Base-by-base conservation (phyloP, 2,888 invertebrate genomes). In the Pachliopta kotzebuea region DNA sequence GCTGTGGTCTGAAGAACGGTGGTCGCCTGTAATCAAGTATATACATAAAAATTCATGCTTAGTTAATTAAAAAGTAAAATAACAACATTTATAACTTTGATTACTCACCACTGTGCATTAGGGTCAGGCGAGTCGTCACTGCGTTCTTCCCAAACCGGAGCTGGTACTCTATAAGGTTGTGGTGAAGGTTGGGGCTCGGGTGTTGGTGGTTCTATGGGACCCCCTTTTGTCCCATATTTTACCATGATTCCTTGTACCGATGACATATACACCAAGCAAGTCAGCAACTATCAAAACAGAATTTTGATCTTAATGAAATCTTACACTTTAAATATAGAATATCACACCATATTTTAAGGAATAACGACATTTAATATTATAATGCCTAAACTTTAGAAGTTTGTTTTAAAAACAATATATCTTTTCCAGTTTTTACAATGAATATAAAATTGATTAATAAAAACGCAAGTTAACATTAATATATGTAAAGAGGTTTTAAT, bases 61-160 rank as follows among this genome's bases (percentile, higher is more conserved):
- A 9, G n/a, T n/a, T 4, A 20, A 49, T 20, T 8, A 49, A 49
- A 20, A 4, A 20, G 7, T 49, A 49, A 49, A 20, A 20, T n/a
- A n/a, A 49, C 8, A 70, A n/a, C 4, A 37, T 14, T 37, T 37
- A 1, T 2, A 37, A 37, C 14, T 37, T 37, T 14, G 14, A 17
- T 37, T 14, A 37, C 76, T 87, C 87, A 94, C 94, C 92, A 92
- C 78, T 93, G 93, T 72, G 93, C 93, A 72, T 93, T 92, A 64
- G 94, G 94, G 78, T 94, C 94, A 31, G 93, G 93, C 26, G 90
- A 82, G 71, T 94, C 94, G 70, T 92, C 88, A 21, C 85, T 81
- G 67, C 92, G 83, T 75, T 92, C 87, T 72, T 94, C 94, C 94
- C 94, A 94, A 21, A 94, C 94, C 31, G 94, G 93, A 70, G 94